Conservation (phyloP, 92 coral and sea anemone genomes). For the Parazoanthus atlanticus region DNA sequence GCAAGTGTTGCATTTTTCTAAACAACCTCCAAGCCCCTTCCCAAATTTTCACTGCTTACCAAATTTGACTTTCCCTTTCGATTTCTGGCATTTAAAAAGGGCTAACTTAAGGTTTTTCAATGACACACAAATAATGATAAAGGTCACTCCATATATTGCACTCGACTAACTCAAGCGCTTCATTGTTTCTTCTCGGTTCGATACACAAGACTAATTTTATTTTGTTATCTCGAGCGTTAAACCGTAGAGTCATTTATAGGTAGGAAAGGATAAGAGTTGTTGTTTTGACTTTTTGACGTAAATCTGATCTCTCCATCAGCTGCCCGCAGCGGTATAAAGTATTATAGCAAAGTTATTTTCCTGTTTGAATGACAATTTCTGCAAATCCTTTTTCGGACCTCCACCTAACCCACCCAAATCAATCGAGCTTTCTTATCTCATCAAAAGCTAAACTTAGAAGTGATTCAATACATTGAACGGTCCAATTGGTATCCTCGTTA, state of each 20-base stretch:
- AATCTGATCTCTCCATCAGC: background rate
- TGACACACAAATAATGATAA: no score
- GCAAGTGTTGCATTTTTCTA: background rate
- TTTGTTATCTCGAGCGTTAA: background rate
- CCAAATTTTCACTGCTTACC: no score
- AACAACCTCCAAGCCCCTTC: background rate
- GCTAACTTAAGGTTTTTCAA: background rate
- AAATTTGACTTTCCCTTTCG: no score
- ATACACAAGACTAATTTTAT: background rate
- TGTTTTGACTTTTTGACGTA: background rate
- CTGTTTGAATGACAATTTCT: no score
- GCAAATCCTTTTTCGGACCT: background rate
- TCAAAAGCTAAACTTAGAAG: constrained; percentile 11
- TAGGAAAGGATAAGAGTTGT: no score
- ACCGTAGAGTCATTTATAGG: background rate
- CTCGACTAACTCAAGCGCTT: background rate
- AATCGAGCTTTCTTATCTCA: background rate
- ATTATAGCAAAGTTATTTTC: no score
- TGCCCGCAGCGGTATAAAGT: background rate
- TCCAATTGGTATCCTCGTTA: background rate
- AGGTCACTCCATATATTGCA: background rate
- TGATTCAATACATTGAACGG: background rate
- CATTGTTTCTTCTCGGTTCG: background rate
- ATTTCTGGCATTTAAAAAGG: background rate
- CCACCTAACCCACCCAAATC: background rate